A percentile compares a stretch with the other conserved stretches of the same genome.
Conservation (phyloP, 2,888 invertebrate genomes). For the Calliphora vomitoria region DNA sequence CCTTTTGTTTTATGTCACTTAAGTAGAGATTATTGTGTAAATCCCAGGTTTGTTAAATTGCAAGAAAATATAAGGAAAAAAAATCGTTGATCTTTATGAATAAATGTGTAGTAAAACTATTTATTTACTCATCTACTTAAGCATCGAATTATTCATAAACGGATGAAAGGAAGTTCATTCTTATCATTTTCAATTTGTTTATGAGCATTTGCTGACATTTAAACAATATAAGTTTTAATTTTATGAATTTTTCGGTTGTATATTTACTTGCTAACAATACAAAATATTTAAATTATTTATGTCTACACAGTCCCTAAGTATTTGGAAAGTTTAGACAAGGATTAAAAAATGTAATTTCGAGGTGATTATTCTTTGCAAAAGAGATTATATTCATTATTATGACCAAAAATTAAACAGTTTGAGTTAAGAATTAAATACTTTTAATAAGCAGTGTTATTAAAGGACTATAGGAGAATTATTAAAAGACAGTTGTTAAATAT, state of each 20-base stretch:
- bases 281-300: neutral
- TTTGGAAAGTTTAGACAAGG: neutral
- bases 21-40: slow-evolving; percentile 25
- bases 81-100: neutral
- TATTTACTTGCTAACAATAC: neutral
- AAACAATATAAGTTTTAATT: neutral
- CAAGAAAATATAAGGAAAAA: neutral
- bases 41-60: slow-evolving; percentile 25
- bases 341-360: neutral
- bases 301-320: neutral
- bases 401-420: neutral
- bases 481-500: no score
- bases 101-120: slow-evolving; percentile 15
- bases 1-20: neutral
- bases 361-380: neutral
- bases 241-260: neutral
- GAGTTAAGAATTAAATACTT: neutral
- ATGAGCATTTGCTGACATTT: neutral
- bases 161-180: neutral
- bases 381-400: neutral
- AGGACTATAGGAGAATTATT: no score
- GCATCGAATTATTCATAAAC: slow-evolving; percentile 38
- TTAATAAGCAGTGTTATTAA: neutral
- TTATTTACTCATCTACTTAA: slow-evolving; percentile 24
- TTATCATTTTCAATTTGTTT: neutral